Evolutionary conservation across 2,888 invertebrate species (phyloP), one percentile per base, ranked within the genome.

Genomic region (Panzeria rudis): DNA sequence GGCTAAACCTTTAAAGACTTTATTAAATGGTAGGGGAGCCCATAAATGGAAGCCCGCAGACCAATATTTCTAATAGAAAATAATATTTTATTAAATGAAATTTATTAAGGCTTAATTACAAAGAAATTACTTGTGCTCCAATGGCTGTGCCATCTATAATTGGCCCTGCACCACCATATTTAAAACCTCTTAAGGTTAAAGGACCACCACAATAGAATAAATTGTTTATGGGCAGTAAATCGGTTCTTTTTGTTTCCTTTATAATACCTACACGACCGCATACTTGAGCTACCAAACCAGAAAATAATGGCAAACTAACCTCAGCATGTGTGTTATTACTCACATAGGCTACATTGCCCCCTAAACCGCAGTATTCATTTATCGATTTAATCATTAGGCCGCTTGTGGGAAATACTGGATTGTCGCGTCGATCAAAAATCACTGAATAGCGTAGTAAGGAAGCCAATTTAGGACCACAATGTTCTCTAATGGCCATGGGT

Each of bases 341-440:
- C 35, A 97, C 91, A 91, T 97, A 98, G 17, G 97, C 96, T n/a
- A 98, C 95, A 91, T 98, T 97, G 2, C 99, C 99, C 11, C 98
- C 98, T 7, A 98, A 91, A 4, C 93, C 95, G 32, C 98, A 97
- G 89, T 97, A 94, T 93, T 99, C 99, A 88, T 96, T 95, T 6
- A 94, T 94, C 83, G 96, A 93, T 93, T 96, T 95, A 7, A 97
- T 92, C 87, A 96, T 93, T 7, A 94, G 92, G 5, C 98, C 98
- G 54, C 93, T 93, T 8, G 94, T 94, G 3, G 98, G 98, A 92
- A 98, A 97, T 79, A 98, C 95, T 4, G 93, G 92, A 88, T 95
- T 95, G 92, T 98, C 97, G 84, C 98, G 94, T 82, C 94, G 94
- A 92, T 98, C 98, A 79, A 95, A 94, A 0, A 95, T 93, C 86